Evolutionary conservation across 1,140 invertebrate species (phyloP).

Genomic region (Caenorhabditis brenneri): DNA sequence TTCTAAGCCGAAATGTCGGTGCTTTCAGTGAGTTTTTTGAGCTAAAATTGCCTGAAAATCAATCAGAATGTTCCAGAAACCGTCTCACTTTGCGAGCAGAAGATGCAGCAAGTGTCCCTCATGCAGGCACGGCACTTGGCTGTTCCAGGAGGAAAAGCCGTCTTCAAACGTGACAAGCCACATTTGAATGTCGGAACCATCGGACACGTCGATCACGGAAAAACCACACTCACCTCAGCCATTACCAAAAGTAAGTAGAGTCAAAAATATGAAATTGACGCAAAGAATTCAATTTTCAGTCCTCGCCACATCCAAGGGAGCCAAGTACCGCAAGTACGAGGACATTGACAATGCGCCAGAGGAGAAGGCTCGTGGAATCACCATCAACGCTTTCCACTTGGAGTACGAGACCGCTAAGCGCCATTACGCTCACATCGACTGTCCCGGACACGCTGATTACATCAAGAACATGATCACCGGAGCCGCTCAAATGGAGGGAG

Average conservation of each 20-base stretch:
- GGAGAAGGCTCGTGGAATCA: constrained; percentile 91
- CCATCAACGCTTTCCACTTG: constrained; percentile 92
- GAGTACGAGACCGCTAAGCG: constrained; percentile 85
- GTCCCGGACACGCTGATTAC: constrained; percentile 92
- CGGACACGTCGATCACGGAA: constrained; percentile 97
- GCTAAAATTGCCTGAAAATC: not conserved
- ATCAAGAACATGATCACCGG: constrained; percentile 99
- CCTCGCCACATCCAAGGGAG: constrained; percentile 76
- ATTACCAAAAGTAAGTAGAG: constrained; percentile 80
- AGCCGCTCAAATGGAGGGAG: constrained; percentile 97
- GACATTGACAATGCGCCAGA: constrained; percentile 94
- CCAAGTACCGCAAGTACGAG: constrained; percentile 83
- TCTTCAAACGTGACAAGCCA: constrained; percentile 78
- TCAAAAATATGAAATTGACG: not conserved
- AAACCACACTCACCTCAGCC: constrained; percentile 93
- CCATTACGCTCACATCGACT: constrained; percentile 93
- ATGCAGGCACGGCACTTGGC: constrained; percentile 43
- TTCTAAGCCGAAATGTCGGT: constrained; percentile 35
- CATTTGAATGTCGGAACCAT: constrained; percentile 97
- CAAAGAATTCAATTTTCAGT: constrained; percentile 55
- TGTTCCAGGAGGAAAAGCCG: constrained; percentile 48
- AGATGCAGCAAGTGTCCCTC: constrained; percentile 16
- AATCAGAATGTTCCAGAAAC: not conserved
- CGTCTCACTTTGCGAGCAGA: constrained; percentile 17
- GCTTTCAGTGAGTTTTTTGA: constrained; percentile 3